A percentile compares a stretch with the other conserved stretches of the same genome.
phyloP scores from a whole-genome alignment of 2,888 invertebrate genomes.

The Spodoptera littoralis region DNA sequence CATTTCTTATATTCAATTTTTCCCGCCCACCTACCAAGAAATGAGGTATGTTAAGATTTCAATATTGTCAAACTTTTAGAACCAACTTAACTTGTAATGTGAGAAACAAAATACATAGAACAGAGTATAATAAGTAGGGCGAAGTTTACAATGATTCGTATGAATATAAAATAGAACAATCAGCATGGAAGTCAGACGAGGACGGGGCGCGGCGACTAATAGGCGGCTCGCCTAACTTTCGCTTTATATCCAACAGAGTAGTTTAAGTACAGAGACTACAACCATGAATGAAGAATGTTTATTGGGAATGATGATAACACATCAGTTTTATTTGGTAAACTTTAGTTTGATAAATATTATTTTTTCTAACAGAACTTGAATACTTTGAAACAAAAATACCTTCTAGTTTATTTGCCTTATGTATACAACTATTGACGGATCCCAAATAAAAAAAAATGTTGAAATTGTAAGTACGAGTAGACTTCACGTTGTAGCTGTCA shows the following conservation, averaged over 20 bases:
- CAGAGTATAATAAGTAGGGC: constrained; percentile 40
- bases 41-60: constrained; percentile 1
- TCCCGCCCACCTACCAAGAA: constrained; percentile 8
- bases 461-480: too few relatives aligned
- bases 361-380: too few relatives aligned
- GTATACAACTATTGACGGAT: too few relatives aligned
- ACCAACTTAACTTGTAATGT: constrained; percentile 22
- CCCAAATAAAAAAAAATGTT: too few relatives aligned
- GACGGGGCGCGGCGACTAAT: constrained; percentile 70
- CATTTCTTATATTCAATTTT: too few relatives aligned
- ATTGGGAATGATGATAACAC: too few relatives aligned
- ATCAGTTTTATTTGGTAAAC: too few relatives aligned
- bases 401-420: too few relatives aligned
- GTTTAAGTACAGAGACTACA: constrained; percentile 32
- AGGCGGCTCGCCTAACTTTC: constrained; percentile 62
- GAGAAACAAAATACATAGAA: constrained; percentile 18
- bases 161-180: constrained; percentile 60
- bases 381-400: too few relatives aligned
- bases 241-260: constrained; percentile 59
- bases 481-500: too few relatives aligned
- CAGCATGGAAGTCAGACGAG: constrained; percentile 53
- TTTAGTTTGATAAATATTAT: too few relatives aligned
- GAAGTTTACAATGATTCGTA: constrained; percentile 39
- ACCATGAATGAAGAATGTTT: neutral
- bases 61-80: constrained; percentile 15